Evolutionary conservation across 2,888 invertebrate species (phyloP), one percentile per base, ranked within the genome.

Genomic region (Tethea ocularis): DNA sequence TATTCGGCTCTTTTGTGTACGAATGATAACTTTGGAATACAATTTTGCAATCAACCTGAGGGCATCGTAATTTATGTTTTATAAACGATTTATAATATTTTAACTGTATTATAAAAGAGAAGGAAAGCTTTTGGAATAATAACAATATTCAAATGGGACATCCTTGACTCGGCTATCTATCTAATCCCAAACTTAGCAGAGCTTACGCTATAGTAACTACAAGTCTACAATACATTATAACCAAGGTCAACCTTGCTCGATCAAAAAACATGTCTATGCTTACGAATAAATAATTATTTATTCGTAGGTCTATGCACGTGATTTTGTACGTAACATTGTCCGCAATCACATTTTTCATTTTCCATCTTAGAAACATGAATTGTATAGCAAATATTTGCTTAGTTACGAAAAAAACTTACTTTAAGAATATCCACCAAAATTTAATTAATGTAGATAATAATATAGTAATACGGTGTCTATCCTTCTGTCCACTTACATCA

Each of bases 1-100:
- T 46, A 20, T 46, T 46, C 20, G n/a, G 17, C n/a, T 20, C 46
- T 46, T 20, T 46, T 46, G 20, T 46, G 20, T 46, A 46, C 24
- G n/a, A 54, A 61, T 66, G 57, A 56, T 53, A 52, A 57, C 56
- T 54, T 51, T 22, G 36, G 53, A 61, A 61, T 54, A 61, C 20
- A 33, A 52, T 63, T 64, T 26, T 10, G n/a, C 46, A 41, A 33
- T 58, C 59, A 57, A 10, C 24, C 51, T 33, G 23, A 52, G 7
- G 29, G 56, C 46, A 17, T 53, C 26, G 58, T 62, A 51, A 58
- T 58, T 60, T 56, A 13, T 17, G 17, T 24, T 46, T 20, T 20
- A 46, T n/a, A n/a, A 38, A 38, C 46, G 46, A 46, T 46, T 46
- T 20, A 46, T 17, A 41, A 17, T 41, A 7, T n/a, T 26, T 46